A percentile compares a stretch with the other conserved stretches of the same genome.
These are phyloP conservation scores for Euleptes europaea DNA, from an alignment of 2,113 vertebrate genomes.

Conservation along the genomic window DNA sequence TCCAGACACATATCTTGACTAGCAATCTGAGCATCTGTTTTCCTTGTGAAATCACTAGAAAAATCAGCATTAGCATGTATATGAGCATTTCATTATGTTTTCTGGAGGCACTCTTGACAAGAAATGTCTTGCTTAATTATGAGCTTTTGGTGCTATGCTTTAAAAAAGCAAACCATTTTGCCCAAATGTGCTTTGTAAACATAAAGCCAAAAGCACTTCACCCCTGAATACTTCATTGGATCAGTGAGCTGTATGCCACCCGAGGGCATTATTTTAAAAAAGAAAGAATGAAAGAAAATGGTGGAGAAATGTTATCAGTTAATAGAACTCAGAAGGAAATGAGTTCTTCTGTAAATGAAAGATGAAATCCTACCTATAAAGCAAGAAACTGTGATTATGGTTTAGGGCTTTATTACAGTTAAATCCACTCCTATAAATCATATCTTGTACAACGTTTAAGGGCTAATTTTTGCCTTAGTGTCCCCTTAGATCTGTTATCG, in stretches of 20 bases:
- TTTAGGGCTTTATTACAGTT: constrained; percentile 32
- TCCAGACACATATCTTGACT: not conserved
- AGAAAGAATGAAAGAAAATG: not conserved
- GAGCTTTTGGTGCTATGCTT: not conserved
- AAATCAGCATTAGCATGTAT: not conserved
- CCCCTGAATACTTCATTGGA: not conserved
- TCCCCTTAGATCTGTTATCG: not conserved
- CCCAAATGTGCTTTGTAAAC: not conserved
- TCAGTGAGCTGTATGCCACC: not conserved
- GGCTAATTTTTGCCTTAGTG: not conserved
- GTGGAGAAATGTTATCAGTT: constrained; percentile 23
- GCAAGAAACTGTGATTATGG: not conserved
- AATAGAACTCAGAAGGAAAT: constrained; percentile 12
- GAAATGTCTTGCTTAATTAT: not conserved
- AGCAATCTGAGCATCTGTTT: not conserved
- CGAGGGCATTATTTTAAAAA: not conserved
- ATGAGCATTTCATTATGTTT: not conserved
- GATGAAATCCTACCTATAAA: constrained; percentile 28
- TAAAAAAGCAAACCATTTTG: not conserved
- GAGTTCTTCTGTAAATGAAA: not conserved
- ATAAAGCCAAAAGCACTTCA: not conserved
- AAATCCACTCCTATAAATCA: constrained; percentile 37
- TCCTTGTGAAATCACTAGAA: not conserved
- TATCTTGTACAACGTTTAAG: not conserved
- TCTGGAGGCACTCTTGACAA: rapidly evolving